Base-by-base conservation (phyloP, 2,113 vertebrate species). In the Panthera leo region DNA sequence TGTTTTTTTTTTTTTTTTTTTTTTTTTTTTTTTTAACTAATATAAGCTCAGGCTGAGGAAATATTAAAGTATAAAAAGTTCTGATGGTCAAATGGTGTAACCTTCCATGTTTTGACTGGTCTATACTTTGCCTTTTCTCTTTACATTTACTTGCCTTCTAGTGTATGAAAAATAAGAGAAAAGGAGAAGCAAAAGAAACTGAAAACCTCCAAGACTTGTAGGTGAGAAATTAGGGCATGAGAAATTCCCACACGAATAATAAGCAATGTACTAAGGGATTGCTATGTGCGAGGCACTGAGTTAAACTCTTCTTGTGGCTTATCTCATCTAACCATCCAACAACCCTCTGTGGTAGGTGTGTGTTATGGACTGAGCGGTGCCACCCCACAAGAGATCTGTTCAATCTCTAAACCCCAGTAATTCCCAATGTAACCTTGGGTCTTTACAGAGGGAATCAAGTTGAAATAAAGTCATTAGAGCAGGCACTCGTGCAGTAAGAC, bases 161-260 rank as follows among this genome's bases (percentile, higher is more conserved):
- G n/a, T 42, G 76, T 48, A 71, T 94, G 36, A 91, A 96, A 91
- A 89, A 75, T 42, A 48, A 90, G n/a, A 71, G n/a, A 23, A 68
- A 86, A 67, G 5, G 12, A 83, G 15, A 45, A 68, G 63, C 23
- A 67, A 87, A 71, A 83, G 15, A 85, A 91, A 87, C 10, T 27
- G 3, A 75, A 61, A 82, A 71, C 2, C 19, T 75, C 34, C 6
- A 18, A 78, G 21, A 80, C 3, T 29, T 42, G 3, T 4, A 45
- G 45, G 31, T 42, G 45, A 92, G 36, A 89, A 95, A 75, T 29
- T 10, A 23, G 25, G 68, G 10, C 2, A 55, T 68, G 27, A 58
- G n/a, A 58, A 29, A 73, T 36, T 36, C 34, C 4, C 21, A 58
- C 42, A 36, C 0, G 5, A 79, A 82, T 25, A 39, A 23, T 27